Evolutionary conservation across 2,797 vertebrate species (phyloP), one percentile per base, ranked within the genome.

Genomic region (Oryzias dopingdopingensis): DNA sequence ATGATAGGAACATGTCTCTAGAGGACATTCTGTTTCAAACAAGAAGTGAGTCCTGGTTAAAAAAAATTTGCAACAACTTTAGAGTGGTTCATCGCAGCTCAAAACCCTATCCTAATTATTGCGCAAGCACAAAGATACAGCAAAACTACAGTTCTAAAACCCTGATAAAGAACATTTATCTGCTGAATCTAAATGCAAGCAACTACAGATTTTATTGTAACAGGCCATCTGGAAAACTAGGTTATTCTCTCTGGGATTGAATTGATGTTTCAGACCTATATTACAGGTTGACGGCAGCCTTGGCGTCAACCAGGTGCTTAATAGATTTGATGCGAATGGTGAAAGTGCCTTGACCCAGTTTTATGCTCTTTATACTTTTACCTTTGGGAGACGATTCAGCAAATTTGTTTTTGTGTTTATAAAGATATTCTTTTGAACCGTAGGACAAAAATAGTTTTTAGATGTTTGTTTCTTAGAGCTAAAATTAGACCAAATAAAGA

Each of bases 201-300:
- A 49, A 48, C 41, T 14, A n/a, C 58, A 55, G 54, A 52, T 52
- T 18, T 51, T 66, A 55, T 65, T 69, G 65, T 74, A 67, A 74
- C 48, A 61, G 72, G 63, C 66, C 72, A 75, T 71, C 68, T 80
- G 72, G 72, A 80, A 83, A 87, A 77, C 32, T 82, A 56, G 80
- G 83, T 79, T 76, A 64, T 47, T 65, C 68, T 83, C 83, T 70
- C 42, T 75, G 77, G 83, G 75, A 79, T 43, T 4, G 46, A 46
- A 60, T 72, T 77, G 76, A 80, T 55, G 60, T 70, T 76, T 74
- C 55, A 74, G 59, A 78, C 80, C 78, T 68, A 72, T 62, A 74
- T 79, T 70, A 78, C 75, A 77, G 56, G 59, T 68, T 68, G 48
- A 50, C 56, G 69, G 70, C 65, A 76, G 67, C 72, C 46, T 56